These are phyloP conservation scores for Conchocele bisecta DNA, from an alignment of 2,888 invertebrate genomes.

Conservation along the genomic window DNA sequence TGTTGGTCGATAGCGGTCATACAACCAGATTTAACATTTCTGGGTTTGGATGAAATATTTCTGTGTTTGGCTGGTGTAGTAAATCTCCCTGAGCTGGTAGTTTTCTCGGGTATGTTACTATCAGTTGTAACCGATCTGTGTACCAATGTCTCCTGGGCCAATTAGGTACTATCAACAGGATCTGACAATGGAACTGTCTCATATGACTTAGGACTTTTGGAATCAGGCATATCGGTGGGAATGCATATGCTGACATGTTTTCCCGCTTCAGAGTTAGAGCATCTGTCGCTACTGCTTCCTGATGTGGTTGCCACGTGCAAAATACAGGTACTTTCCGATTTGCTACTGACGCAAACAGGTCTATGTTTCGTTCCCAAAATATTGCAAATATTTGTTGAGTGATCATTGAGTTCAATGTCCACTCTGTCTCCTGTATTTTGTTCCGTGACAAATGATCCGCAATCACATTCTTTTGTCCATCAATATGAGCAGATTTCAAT, in stretches of 20 bases:
- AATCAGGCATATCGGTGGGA: conserved; percentile 38
- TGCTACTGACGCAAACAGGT: conserved; percentile 27
- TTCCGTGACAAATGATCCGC: conserved; percentile 15
- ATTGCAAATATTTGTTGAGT: conserved; percentile 4
- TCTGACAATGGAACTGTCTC: no score
- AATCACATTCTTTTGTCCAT: conserved; percentile 7
- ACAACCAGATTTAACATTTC: no score
- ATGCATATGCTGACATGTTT: conserved; percentile 45
- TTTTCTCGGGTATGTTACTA: no score
- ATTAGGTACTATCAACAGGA: no score
- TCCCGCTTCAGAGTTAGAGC: conserved; percentile 38
- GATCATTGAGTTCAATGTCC: conserved; percentile 10
- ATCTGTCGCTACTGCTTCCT: conserved; percentile 38
- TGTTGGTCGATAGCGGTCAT: no score
- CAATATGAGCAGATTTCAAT: conserved; percentile 21
- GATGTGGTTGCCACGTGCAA: conserved; percentile 27
- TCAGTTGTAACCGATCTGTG: no score
- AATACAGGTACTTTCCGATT: conserved; percentile 27
- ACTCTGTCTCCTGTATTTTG: conserved; percentile 19
- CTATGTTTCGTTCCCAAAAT: conserved; percentile 1
- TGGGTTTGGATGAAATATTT: no score
- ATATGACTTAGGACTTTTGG: conserved; percentile 45
- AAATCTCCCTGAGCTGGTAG: no score
- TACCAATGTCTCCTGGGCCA: no score
- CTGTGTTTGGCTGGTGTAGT: no score